Base-by-base conservation (phyloP, 2,888 invertebrate genomes). In the Lasioglossum oenotherae region DNA sequence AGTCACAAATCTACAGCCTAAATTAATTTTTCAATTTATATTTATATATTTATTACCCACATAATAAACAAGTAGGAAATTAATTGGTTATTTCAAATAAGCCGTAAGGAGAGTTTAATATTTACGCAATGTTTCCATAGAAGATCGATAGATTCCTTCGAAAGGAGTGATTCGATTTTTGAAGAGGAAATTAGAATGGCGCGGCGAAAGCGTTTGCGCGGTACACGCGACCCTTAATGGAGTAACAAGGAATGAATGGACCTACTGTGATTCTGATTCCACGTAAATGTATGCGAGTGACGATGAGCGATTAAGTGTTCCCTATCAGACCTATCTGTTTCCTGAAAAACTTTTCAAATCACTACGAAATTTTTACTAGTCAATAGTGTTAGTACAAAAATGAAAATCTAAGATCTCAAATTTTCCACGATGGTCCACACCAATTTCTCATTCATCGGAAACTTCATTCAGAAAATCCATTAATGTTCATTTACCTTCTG, bases 171-270 rank as follows among this genome's bases (percentile, higher is more conserved):
- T 71, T 38, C 27, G 74, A 71, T 69, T 88, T 57, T 44, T 46
- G 53, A 84, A 57, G 88, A 86, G 82, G 78, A 86, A 87, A 87
- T 89, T 82, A 82, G 85, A 88, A 81, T 69, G 75, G n/a, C 46
- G 76, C 80, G 83, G 78, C 74, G 84, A 83, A 86, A 74, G 71
- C 49, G 69, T 76, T 77, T 38, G 84, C 80, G 76, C 80, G 82
- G 82, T 78, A 35, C 72, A 75, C 80, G 76, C 72, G 81, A 89
- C 85, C 80, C 86, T 90, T 91, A 89, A 91, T 89, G 89, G 90
- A 84, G 88, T 92, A 88, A 91, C 93, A 81, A 78, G 79, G 78
- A 87, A 92, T 92, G 92, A 92, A 92, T 92, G 93, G 90, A 91
- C 85, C 88, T 90, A 92, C 92, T 92, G 92, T 91, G 80, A 88